A percentile compares a stretch with the other conserved stretches of the same genome.
These are phyloP conservation scores for Drosophila littoralis DNA, from an alignment of 1,140 invertebrate genomes.

Conservation along the genomic window DNA sequence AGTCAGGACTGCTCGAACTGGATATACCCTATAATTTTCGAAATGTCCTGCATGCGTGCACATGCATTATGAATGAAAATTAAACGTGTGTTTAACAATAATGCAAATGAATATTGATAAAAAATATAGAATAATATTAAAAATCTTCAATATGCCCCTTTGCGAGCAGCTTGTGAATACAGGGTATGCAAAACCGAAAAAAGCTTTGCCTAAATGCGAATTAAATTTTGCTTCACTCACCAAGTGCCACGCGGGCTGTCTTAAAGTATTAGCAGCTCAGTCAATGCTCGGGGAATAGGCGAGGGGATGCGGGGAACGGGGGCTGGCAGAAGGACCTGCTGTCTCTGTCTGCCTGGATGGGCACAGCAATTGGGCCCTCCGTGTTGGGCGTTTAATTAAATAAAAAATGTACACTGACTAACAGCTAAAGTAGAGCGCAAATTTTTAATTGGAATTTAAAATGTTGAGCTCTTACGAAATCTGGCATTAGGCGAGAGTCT, in stretches of 20 bases:
- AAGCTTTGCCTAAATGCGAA: conserved; percentile 72
- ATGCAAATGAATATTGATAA: too few species aligned
- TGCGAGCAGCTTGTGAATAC: too few species aligned
- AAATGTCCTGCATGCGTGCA: too few species aligned
- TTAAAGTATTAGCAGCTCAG: conserved; percentile 79
- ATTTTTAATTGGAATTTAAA: conserved; percentile 36
- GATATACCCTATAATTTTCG: too few species aligned
- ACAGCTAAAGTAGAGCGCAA: conserved; percentile 28
- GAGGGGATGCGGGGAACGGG: background rate
- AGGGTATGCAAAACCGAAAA: conserved; percentile 16
- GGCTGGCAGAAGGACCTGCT: background rate
- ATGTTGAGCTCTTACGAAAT: background rate
- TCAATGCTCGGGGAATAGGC: conserved; percentile 31
- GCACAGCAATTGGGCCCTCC: conserved; percentile 64
- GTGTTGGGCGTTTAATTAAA: conserved; percentile 65
- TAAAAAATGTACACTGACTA: conserved; percentile 53
- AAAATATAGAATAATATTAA: too few species aligned
- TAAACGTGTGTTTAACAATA: too few species aligned
- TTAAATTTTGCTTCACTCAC: conserved; percentile 68
- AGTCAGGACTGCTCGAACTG: background rate
- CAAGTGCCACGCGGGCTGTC: conserved; percentile 56
- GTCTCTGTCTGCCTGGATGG: conserved; percentile 43
- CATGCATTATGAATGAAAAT: too few species aligned
- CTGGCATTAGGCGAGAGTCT: background rate
- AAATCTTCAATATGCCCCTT: too few species aligned